phyloP scores from a whole-genome alignment of 2,797 vertebrate species.

The Corythornis leucogaster region DNA sequence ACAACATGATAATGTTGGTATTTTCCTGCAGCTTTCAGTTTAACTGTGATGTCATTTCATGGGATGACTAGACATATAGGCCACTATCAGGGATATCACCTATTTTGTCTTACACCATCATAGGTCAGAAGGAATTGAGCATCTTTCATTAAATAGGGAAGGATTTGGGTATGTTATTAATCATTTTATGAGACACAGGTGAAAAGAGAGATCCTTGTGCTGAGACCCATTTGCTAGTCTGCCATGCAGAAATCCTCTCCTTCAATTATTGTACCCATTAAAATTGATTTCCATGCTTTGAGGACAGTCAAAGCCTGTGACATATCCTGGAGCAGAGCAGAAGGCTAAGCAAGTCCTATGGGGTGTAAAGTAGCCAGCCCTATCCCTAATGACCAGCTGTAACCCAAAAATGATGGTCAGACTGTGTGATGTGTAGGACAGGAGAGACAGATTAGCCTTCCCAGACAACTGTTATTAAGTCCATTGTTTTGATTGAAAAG shows the following conservation, averaged over 20 bases:
- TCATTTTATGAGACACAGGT: not conserved
- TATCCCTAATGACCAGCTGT: not conserved
- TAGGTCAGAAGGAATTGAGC: not conserved
- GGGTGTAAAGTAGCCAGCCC: not conserved
- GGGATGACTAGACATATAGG: not conserved
- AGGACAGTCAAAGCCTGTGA: not conserved
- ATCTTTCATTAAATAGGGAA: not conserved
- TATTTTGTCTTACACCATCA: not conserved
- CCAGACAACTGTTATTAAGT: not conserved
- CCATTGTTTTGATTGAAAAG: not conserved
- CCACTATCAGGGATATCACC: not conserved
- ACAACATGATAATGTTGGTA: not conserved
- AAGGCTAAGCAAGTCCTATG: not conserved
- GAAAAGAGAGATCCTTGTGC: not conserved
- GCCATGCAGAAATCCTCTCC: not conserved
- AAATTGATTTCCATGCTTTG: not conserved
- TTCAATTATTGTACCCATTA: not conserved
- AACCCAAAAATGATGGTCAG: not conserved
- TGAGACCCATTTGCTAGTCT: not conserved
- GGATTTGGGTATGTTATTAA: not conserved
- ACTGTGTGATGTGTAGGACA: not conserved
- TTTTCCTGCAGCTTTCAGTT: not conserved
- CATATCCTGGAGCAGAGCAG: not conserved
- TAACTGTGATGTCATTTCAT: not conserved
- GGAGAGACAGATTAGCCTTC: not conserved